Percentiles rank a stretch among this genome's conserved stretches.
These are phyloP conservation scores for Epiblema foenella DNA, from an alignment of 2,888 invertebrate genomes.

Conservation along the genomic window DNA sequence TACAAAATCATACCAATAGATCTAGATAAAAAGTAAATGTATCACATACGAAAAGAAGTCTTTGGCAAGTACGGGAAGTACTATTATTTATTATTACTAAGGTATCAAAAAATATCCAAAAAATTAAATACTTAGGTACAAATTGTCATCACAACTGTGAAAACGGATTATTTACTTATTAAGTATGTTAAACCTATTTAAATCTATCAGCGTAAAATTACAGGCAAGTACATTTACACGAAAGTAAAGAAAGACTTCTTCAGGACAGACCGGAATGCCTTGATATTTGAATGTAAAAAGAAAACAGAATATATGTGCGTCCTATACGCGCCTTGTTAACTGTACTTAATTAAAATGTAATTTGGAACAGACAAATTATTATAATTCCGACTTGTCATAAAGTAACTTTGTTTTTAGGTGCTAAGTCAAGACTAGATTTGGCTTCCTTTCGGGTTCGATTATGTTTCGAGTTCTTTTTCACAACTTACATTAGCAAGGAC, in stretches of 20 bases:
- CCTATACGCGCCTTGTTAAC: no score
- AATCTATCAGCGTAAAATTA: constrained; percentile 50
- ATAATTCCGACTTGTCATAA: no score
- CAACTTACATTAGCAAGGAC: no score
- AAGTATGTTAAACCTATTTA: constrained; percentile 42
- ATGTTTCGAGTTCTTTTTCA: no score
- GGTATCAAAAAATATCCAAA: constrained; percentile 55
- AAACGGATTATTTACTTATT: constrained; percentile 32
- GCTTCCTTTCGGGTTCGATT: no score
- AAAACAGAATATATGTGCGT: no score
- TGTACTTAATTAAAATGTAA: no score
- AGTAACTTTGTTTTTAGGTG: no score
- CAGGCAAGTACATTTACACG: constrained; percentile 51
- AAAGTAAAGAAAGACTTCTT: neutral
- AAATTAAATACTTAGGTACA: constrained; percentile 41
- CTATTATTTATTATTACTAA: constrained; percentile 57
- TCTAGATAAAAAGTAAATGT: constrained; percentile 78
- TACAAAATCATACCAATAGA: constrained; percentile 52
- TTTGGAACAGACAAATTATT: no score
- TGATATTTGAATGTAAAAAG: neutral
- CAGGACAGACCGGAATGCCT: neutral
- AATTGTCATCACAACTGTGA: constrained; percentile 31
- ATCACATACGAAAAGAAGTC: constrained; percentile 82
- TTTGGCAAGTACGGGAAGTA: constrained; percentile 80
- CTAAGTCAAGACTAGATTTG: no score